These are phyloP conservation scores for Linurgus olivaceus DNA, from an alignment of 2,797 vertebrate genomes.

Conservation along the genomic window DNA sequence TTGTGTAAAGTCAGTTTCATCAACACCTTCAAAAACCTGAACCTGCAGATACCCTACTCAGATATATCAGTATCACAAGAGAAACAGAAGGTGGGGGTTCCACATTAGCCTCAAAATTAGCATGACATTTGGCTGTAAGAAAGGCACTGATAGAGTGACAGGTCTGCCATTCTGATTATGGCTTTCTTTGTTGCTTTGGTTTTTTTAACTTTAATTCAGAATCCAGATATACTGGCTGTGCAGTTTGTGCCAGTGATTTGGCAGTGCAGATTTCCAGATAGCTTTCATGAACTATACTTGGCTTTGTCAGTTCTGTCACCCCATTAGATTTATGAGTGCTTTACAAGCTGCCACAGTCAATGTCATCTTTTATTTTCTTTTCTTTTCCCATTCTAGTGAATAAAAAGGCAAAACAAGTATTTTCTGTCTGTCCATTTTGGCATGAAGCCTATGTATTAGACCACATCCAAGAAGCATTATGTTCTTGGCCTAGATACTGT, in stretches of 20 bases:
- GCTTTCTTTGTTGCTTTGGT: neutral
- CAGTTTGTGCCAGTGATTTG: neutral
- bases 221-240: neutral
- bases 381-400: neutral
- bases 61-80: neutral
- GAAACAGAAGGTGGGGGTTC: accelerated
- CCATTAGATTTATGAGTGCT: neutral
- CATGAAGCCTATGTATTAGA: neutral
- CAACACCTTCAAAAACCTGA: neutral
- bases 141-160: neutral
- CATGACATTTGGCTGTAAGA: neutral
- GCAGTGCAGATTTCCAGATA: neutral
- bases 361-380: neutral
- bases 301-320: neutral
- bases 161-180: neutral
- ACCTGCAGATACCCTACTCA: neutral
- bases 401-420: neutral
- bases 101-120: neutral
- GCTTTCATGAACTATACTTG: neutral
- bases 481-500: neutral
- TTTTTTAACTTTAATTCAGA: neutral
- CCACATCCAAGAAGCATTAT: neutral
- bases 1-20: neutral
- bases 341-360: neutral
- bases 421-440: constrained; percentile 10